Conservation (phyloP, 2,888 invertebrate species). For the Eulithis testata region DNA sequence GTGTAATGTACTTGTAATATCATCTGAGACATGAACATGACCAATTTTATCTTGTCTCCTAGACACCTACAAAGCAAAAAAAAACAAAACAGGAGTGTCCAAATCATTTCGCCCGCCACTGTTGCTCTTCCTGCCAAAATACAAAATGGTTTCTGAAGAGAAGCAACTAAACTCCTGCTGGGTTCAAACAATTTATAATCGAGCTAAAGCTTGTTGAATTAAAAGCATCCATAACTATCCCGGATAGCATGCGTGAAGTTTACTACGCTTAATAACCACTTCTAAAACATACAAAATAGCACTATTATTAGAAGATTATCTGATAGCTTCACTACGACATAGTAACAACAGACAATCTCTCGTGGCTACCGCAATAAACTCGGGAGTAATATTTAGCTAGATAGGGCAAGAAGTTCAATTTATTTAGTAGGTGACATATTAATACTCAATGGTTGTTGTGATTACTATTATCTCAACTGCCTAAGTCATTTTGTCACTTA, state of each 20-base stretch:
- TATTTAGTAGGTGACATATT: background rate
- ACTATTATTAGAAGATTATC: constrained; percentile 24
- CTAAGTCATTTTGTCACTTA: too few relatives aligned
- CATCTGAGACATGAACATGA: too few relatives aligned
- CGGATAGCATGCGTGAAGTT: constrained; percentile 11
- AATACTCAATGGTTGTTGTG: too few relatives aligned
- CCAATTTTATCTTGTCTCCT: too few relatives aligned
- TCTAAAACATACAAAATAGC: constrained; percentile 19
- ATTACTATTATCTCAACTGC: too few relatives aligned
- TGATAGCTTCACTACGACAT: constrained; percentile 37
- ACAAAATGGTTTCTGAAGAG: background rate
- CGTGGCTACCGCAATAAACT: constrained; percentile 22
- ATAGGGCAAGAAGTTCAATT: background rate
- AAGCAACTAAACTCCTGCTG: constrained; percentile 2
- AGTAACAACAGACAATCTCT: constrained; percentile 33
- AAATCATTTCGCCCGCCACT: background rate
- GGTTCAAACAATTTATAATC: background rate
- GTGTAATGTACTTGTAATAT: too few relatives aligned
- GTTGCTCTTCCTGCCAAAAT: background rate
- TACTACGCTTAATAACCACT: constrained; percentile 19
- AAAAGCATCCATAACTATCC: background rate
- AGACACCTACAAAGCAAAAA: too few relatives aligned
- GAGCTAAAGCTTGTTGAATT: background rate
- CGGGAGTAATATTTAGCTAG: constrained; percentile 2
- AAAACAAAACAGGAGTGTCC: too few relatives aligned